Conservation (phyloP, 2,797 vertebrate genomes). For the Caiman crocodilus region DNA sequence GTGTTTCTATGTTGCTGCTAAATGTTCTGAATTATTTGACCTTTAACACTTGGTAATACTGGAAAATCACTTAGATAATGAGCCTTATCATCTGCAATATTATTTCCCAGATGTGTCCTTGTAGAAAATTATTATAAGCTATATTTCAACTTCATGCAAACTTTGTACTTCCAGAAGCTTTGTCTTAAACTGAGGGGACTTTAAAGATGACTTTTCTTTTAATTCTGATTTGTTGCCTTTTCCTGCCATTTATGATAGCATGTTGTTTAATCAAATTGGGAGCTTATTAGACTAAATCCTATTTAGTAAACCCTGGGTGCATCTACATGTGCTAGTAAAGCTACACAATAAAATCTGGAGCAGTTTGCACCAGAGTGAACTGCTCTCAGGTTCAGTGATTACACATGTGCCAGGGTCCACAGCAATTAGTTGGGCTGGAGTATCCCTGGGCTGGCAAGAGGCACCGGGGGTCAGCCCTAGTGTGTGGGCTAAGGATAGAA, state of each 20-base stretch:
- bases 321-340: too few species aligned
- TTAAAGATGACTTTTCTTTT: not conserved
- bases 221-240: not conserved
- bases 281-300: not conserved
- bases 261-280: not conserved
- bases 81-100: not conserved
- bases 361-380: too few species aligned
- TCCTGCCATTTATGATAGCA: not conserved
- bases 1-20: conserved; percentile 18
- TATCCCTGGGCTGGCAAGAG: too few species aligned
- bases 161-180: not conserved
- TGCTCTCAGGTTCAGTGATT: too few species aligned
- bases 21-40: conserved; percentile 33
- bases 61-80: not conserved
- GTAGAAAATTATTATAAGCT: conserved; percentile 7
- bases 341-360: too few species aligned
- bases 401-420: too few species aligned
- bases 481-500: too few species aligned
- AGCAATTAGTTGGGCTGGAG: too few species aligned
- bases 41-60: conserved; percentile 16
- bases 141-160: not conserved
- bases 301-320: not conserved
- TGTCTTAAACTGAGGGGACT: not conserved
- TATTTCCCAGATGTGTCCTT: not conserved
- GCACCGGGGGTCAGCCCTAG: too few species aligned